Evolutionary conservation across 2,888 invertebrate species (phyloP).

Genomic region (Stratiomys singularior): DNA sequence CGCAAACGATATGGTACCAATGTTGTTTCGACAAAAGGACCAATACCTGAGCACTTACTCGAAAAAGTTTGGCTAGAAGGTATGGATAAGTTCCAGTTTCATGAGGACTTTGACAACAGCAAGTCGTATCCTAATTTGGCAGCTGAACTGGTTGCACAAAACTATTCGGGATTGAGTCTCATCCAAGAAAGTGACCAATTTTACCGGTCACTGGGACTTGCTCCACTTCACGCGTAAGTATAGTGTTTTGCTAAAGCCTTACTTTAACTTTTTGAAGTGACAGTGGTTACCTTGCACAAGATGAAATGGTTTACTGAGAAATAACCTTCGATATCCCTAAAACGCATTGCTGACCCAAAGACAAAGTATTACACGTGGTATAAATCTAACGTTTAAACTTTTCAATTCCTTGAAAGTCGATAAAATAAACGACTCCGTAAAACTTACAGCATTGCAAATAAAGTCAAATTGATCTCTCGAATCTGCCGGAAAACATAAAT

Average conservation of each 20-base stretch:
- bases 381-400: too few species aligned
- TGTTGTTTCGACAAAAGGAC: constrained; percentile 72
- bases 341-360: too few species aligned
- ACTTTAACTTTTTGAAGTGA: too few species aligned
- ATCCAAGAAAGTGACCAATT: constrained; percentile 56
- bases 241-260: background rate
- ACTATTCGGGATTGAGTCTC: background rate
- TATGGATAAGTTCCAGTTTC: constrained; percentile 14
- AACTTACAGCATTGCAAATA: too few species aligned
- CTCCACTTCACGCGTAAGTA: constrained; percentile 54
- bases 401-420: too few species aligned
- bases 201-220: constrained; percentile 60
- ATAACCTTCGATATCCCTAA: too few species aligned
- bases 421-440: too few species aligned
- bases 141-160: background rate
- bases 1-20: constrained; percentile 76
- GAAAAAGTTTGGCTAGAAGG: constrained; percentile 64
- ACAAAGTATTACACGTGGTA: too few species aligned
- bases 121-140: constrained; percentile 5
- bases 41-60: constrained; percentile 81
- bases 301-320: too few species aligned
- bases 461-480: too few species aligned
- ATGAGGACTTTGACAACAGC: constrained; percentile 24
- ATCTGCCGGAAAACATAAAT: too few species aligned
- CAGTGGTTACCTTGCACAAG: too few species aligned